These are phyloP conservation scores for Antheraea yamamai DNA, from an alignment of 2,888 invertebrate genomes.

Conservation along the genomic window DNA sequence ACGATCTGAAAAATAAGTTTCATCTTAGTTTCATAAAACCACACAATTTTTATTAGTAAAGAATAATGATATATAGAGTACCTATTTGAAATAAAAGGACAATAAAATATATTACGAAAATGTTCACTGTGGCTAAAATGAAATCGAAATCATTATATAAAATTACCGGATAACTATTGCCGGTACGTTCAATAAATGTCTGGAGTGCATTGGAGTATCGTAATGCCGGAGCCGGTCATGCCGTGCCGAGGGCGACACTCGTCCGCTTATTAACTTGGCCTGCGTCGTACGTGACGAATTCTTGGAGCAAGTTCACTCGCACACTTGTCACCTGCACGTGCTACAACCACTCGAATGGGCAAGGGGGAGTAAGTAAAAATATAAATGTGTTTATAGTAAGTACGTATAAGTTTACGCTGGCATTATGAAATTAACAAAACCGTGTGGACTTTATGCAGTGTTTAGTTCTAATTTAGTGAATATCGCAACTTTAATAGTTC, in stretches of 20 bases:
- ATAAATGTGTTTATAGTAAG: background rate
- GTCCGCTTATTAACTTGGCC: conserved; percentile 33
- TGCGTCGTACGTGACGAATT: conserved; percentile 24
- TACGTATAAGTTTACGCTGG: background rate
- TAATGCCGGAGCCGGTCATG: conserved; percentile 26
- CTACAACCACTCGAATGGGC: background rate
- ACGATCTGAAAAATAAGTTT: no score
- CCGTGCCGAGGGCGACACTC: conserved; percentile 39
- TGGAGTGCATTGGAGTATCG: background rate
- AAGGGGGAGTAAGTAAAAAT: background rate
- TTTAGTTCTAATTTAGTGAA: no score
- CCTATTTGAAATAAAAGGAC: no score
- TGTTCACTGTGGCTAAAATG: no score
- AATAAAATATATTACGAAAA: no score
- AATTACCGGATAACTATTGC: background rate
- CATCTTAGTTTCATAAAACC: no score
- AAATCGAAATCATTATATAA: no score
- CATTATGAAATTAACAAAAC: no score
- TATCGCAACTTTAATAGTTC: no score
- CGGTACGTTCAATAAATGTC: background rate
- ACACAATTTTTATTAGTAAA: no score
- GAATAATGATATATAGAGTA: no score
- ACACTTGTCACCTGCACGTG: conserved; percentile 14
- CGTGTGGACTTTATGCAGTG: no score
- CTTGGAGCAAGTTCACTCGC: conserved; percentile 21